Evolutionary conservation across 2,888 invertebrate genomes (phyloP), one percentile per base, ranked within the genome.

Genomic region (Lasioglossum calceatum): DNA sequence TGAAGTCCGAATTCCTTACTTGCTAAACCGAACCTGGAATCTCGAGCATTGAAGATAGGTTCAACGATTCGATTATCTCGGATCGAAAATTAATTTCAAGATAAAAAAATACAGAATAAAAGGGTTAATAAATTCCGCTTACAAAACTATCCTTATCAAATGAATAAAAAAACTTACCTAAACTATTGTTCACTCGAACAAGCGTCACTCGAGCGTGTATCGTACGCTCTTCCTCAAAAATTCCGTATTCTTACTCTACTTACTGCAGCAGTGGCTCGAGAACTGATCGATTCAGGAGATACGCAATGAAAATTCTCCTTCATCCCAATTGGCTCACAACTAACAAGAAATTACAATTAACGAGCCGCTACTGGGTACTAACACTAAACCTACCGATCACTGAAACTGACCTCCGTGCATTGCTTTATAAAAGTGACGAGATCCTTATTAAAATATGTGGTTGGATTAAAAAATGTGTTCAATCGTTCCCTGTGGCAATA

Each of bases 111-210:
- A 23, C 2, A 42, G 12, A 12, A 23, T 42, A 71, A 71, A 70
- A 70, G 12, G 39, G 4, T 10, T 8, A 39, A 36, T 70, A 5
- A 67, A 67, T 39, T 67, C 10, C 19, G 36, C 39, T 71, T 71
- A 71, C 14, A n/a, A 70, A 39, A 71, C n/a, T 42, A 42, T 42
- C 19, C 10, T 12, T n/a, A n/a, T 42, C n/a, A 14, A 42, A 14
- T 2, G 42, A 42, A 71, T 71, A 71, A 42, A 71, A 71, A 71
- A 71, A 14, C 71, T 71, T 71, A 71, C 71, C 71, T 71, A 71
- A 23, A 42, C 71, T 71, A 42, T 39, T 71, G 71, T n/a, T 71
- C 71, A 71, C 8, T n/a, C 12, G 71, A 71, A 71, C 71, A 71
- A 42, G 39, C 71, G 71, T 71, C 71, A 42, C 71, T 36, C 36